These are phyloP conservation scores for Acheta domesticus DNA, from an alignment of 2,888 invertebrate genomes.

Conservation along the genomic window DNA sequence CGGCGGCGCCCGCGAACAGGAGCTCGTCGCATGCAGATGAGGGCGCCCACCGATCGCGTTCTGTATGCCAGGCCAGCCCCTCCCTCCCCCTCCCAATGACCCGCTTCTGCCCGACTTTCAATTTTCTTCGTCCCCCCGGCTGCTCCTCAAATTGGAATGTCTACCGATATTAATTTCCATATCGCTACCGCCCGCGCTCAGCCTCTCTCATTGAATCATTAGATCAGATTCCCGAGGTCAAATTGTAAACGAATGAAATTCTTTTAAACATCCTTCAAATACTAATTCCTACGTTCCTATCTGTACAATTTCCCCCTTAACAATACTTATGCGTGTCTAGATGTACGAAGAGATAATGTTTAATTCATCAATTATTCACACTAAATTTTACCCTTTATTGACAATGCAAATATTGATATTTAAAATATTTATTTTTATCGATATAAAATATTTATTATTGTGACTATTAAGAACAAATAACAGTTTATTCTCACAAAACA, in stretches of 20 bases:
- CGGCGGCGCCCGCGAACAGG: not conserved
- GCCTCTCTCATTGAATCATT: not conserved
- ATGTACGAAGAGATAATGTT: no score
- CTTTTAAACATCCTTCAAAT: not conserved
- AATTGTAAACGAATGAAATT: not conserved
- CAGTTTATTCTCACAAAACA: no score
- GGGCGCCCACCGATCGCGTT: not conserved
- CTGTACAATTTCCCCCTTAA: no score
- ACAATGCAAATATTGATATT: no score
- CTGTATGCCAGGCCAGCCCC: not conserved
- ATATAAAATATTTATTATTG: no score
- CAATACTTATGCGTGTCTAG: no score
- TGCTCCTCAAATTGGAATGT: not conserved
- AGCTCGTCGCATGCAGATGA: not conserved
- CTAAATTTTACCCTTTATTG: no score
- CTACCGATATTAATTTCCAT: conserved; percentile 18
- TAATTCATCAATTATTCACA: no score
- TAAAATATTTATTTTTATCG: no score
- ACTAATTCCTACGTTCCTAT: no score
- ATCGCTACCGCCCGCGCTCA: not conserved
- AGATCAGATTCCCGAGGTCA: not conserved
- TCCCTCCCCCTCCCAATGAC: not conserved
- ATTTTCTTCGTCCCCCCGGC: not conserved
- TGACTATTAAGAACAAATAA: no score
- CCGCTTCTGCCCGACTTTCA: not conserved